Percentiles rank a stretch among this genome's conserved stretches.
Conservation (phyloP, 2,888 invertebrate species). For the Drosophila fulvimacula region DNA sequence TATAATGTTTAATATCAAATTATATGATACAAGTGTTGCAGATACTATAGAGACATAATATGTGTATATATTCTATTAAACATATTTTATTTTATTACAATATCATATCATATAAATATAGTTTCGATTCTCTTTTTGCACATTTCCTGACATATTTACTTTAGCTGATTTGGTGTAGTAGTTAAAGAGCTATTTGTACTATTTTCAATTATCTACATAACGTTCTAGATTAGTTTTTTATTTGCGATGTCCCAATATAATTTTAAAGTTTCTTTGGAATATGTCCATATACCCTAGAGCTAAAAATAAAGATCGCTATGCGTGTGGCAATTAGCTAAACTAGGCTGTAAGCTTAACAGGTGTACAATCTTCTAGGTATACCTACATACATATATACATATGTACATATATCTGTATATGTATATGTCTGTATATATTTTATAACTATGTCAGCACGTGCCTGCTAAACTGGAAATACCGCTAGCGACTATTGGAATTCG, state of each 20-base stretch:
- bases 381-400: neutral
- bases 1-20: neutral
- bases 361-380: constrained; percentile 28
- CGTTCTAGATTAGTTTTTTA: neutral
- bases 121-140: neutral
- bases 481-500: constrained; percentile 38
- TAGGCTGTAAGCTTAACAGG: constrained; percentile 39
- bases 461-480: constrained; percentile 30
- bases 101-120: neutral
- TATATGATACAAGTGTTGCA: neutral
- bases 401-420: no score
- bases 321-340: constrained; percentile 8
- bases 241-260: neutral
- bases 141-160: neutral
- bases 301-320: neutral
- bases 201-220: neutral
- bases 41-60: no score
- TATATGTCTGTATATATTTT: neutral
- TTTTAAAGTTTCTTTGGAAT: neutral
- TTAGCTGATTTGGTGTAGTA: neutral
- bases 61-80: neutral
- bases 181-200: neutral
- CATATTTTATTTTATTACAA: neutral
- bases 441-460: constrained; percentile 41
- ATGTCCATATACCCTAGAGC: neutral